These are phyloP conservation scores for Mustela nigripes DNA, from an alignment of 2,113 vertebrate species.

Conservation along the genomic window DNA sequence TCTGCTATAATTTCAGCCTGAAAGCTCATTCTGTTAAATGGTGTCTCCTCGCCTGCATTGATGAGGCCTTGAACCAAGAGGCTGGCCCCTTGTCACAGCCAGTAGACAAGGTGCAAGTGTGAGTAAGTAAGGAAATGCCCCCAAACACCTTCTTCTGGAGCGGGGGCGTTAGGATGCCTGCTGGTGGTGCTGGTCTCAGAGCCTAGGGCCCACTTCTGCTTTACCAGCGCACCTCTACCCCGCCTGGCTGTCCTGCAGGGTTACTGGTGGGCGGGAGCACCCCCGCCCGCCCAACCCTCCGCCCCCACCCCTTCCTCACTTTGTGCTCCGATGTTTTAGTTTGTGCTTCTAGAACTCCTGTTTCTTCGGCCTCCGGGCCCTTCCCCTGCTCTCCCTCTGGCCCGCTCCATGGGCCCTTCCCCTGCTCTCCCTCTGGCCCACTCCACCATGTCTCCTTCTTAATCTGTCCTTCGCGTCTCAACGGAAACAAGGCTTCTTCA, in stretches of 20 bases:
- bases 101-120: background rate
- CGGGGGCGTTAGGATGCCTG: background rate
- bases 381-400: background rate
- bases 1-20: background rate
- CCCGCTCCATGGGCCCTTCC: background rate
- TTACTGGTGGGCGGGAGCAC: background rate
- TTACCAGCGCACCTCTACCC: too few species aligned
- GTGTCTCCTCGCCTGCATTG: background rate
- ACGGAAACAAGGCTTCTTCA: background rate
- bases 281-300: background rate
- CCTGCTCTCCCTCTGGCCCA: background rate
- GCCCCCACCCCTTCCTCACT: background rate
- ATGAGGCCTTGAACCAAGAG: background rate
- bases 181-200: background rate
- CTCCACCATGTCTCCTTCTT: background rate
- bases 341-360: background rate
- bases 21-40: background rate
- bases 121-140: background rate
- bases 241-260: background rate
- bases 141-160: background rate
- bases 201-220: background rate
- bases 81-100: background rate
- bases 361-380: background rate
- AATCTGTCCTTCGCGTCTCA: background rate
- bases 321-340: background rate